Base-by-base conservation (phyloP, 2,888 invertebrate species). In the Nemoura dubitans region DNA sequence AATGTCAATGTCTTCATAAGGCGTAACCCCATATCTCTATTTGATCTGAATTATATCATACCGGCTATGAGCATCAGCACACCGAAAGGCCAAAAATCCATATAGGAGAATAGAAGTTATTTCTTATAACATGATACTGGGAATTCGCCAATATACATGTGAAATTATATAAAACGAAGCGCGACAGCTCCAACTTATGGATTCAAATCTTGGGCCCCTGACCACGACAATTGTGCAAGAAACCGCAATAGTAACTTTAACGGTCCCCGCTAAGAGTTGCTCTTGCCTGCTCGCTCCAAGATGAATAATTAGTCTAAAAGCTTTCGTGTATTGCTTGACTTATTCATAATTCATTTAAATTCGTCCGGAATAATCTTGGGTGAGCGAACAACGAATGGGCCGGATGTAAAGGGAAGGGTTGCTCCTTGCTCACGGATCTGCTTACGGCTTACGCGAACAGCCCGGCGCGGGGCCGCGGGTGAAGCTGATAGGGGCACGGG, bases 341-440 rank as follows among this genome's bases (percentile, higher is more conserved):
- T 84, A 84, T 84, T 84, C 84, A 84, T 84, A 84, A 84, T 27
- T 76, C 84, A 84, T 43, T 84, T 84, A 84, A 59, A 43, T 59
- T 76, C n/a, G 28, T 59, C 25, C 59, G 81, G 28, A 76, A 84
- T 84, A 84, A 84, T 84, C 84, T 84, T 84, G 26, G 26, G 83
- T 25, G 10, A 30, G 82, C 82, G 43, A 25, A 29, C 26, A 26
- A n/a, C 26, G 78, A 28, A 26, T 28, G 27, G 78, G 78, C 78
- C 78, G 78, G 78, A 78, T 78, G 14, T 78, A 28, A 83, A 83
- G 43, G 26, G 59, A 30, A 81, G 81, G 6, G 29, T 25, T 27
- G 29, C 27, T 29, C 5, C 81, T 81, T 81, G 6, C 29, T 0
- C 29, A 3, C 59, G 14, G 59, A 10, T 59, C 59, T 59, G 59